Percentiles rank a stretch among this genome's conserved stretches.
phyloP scores from a whole-genome alignment of 2,888 invertebrate species.

The Alviniconcha strummeri region DNA sequence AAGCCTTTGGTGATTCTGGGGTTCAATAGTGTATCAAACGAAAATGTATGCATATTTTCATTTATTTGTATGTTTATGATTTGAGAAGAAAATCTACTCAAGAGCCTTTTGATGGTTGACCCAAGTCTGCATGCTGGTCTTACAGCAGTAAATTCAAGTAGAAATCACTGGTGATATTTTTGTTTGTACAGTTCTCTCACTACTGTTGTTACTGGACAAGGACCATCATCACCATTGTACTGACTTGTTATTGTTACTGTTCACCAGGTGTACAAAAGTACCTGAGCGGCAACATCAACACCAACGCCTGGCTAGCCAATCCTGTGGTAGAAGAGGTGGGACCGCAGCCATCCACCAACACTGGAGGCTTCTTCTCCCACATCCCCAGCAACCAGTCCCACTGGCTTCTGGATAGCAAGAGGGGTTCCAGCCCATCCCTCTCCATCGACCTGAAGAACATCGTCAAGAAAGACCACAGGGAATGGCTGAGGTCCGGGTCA shows the following conservation, averaged over 20 bases:
- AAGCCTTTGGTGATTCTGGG: too few relatives aligned
- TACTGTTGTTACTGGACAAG: too few relatives aligned
- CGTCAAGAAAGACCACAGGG: not conserved
- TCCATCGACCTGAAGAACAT: constrained; percentile 23
- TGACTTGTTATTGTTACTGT: too few relatives aligned
- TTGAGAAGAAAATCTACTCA: too few relatives aligned
- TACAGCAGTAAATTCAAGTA: too few relatives aligned
- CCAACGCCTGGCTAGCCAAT: constrained; percentile 7
- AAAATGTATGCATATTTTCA: too few relatives aligned
- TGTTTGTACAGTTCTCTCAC: too few relatives aligned
- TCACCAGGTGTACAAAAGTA: constrained; percentile 19
- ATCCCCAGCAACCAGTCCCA: constrained; percentile 24
- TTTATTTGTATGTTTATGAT: too few relatives aligned
- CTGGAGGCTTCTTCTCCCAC: constrained; percentile 16
- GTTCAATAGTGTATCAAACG: too few relatives aligned
- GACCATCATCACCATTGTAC: too few relatives aligned
- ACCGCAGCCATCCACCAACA: not conserved
- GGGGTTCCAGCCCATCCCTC: not conserved
- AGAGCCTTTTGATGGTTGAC: too few relatives aligned
- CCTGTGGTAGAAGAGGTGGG: not conserved
- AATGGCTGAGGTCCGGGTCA: constrained; percentile 25
- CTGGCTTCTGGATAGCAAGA: constrained; percentile 19
- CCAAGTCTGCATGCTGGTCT: not conserved
- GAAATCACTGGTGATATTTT: too few relatives aligned
- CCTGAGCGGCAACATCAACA: not conserved